Evolutionary conservation across 2,113 vertebrate species (phyloP), one percentile per base, ranked within the genome.

Genomic region (Zosterops lateralis): DNA sequence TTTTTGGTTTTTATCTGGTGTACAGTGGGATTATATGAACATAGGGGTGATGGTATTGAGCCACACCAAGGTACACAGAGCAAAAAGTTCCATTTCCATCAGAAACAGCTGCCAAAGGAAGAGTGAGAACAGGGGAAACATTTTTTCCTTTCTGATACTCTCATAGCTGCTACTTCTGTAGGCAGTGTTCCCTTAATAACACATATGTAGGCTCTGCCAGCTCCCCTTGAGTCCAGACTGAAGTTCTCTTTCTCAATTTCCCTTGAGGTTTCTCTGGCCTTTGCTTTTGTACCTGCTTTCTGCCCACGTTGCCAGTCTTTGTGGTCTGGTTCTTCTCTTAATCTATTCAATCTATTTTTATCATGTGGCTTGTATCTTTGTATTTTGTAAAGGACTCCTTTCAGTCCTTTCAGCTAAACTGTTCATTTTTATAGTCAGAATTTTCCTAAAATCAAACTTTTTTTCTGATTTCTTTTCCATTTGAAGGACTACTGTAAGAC

Each of bases 131-230:
- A 79, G 6, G 28, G 18, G 13, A 79, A 56, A 29, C 2, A 0
- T 15, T 21, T 54, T 64, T 14, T 21, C 32, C 18, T 74, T 70
- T 44, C 29, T 65, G 42, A 42, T 45, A 29, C 6, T 66, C n/a
- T 83, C 16, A 24, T 40, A 32, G 20, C 8, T 66, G 80, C 15
- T 29, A 25, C 17, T 70, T 73, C 47, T 29, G 9, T 32, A 70
- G 42, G 32, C 22, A 50, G 28, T 74, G 15, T 4, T 74, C 24
- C 17, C 42, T 89, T 78, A 50, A 56, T 81, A 51, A 29, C 22
- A 10, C 0, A 0, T 58, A 9, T 14, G 9, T 42, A 31, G 14
- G 7, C 22, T 86, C 44, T 82, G 54, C 28, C 58, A 73, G 19
- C 24, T 51, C 83, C 61, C 17, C 11, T 64, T 53, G 6, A 65